Evolutionary conservation across 1,140 invertebrate species (phyloP).

Genomic region (Danaus plexippus): DNA sequence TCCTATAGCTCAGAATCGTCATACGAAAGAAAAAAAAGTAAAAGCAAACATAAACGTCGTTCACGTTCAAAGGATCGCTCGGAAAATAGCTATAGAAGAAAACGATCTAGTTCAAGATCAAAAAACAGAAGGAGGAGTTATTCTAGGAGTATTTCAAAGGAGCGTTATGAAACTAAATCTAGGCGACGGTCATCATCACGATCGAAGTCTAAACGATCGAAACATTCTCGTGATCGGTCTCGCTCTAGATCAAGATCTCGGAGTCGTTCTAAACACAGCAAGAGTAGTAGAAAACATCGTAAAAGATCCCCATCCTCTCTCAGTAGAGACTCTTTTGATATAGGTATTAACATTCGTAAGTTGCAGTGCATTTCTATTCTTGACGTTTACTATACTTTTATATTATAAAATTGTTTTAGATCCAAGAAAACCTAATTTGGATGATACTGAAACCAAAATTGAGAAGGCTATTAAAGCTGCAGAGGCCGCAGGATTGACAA

Average conservation of each 20-base stretch:
- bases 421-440: constrained; percentile 32
- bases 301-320: constrained; percentile 45
- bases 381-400: not conserved
- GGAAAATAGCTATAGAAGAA: constrained; percentile 41
- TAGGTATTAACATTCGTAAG: constrained; percentile 29
- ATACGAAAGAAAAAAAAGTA: constrained; percentile 55
- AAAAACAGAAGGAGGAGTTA: constrained; percentile 48
- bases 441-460: constrained; percentile 63
- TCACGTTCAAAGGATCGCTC: constrained; percentile 53
- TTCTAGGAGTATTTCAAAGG: constrained; percentile 52
- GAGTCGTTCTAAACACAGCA: constrained; percentile 41
- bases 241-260: constrained; percentile 46
- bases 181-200: constrained; percentile 43
- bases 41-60: constrained; percentile 51
- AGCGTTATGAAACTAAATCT: constrained; percentile 51
- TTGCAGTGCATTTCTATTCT: not conserved
- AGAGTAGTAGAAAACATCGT: constrained; percentile 34
- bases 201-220: constrained; percentile 41
- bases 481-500: constrained; percentile 60
- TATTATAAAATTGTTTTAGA: constrained; percentile 16
- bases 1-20: constrained; percentile 59
- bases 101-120: constrained; percentile 43
- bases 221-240: constrained; percentile 39
- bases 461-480: constrained; percentile 68
- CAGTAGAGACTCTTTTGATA: constrained; percentile 54